Conservation (phyloP, 2,113 vertebrate species). For the Nycticryphes semicollaris region DNA sequence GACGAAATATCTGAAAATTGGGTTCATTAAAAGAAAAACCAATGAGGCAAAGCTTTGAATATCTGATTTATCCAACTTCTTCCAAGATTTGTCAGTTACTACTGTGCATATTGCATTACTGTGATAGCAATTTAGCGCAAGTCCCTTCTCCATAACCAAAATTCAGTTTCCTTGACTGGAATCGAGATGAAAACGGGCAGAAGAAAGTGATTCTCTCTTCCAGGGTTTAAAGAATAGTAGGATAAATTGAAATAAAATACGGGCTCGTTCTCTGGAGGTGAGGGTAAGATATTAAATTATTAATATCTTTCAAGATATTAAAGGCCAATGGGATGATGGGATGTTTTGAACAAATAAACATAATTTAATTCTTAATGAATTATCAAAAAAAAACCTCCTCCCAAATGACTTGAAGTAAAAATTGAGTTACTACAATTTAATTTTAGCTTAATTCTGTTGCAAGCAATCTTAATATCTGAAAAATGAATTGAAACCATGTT, state of each 20-base stretch:
- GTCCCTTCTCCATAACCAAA: not conserved
- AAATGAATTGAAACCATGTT: not conserved
- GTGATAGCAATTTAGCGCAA: not conserved
- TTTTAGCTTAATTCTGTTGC: slow-evolving; percentile 11
- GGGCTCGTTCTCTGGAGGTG: not conserved
- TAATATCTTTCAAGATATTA: slow-evolving; percentile 18
- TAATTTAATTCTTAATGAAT: slow-evolving; percentile 47
- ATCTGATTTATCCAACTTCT: not conserved
- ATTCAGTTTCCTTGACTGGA: not conserved
- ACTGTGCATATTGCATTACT: not conserved
- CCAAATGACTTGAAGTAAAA: slow-evolving; percentile 8
- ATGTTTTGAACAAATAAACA: slow-evolving; percentile 46
- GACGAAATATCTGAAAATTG: not conserved
- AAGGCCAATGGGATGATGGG: slow-evolving; percentile 15
- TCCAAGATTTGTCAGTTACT: not conserved
- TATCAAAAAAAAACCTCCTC: not conserved
- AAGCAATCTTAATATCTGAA: not conserved
- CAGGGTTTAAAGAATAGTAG: not conserved
- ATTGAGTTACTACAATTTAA: slow-evolving; percentile 20
- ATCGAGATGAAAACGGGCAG: not conserved
- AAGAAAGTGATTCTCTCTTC: not conserved
- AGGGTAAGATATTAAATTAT: not conserved
- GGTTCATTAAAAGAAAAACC: not conserved
- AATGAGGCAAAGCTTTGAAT: not conserved
- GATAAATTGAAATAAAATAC: not conserved